Percentiles rank a stretch among this genome's conserved stretches.
Conservation (phyloP, 2,797 vertebrate species). For the Myiotriccus ornatus region DNA sequence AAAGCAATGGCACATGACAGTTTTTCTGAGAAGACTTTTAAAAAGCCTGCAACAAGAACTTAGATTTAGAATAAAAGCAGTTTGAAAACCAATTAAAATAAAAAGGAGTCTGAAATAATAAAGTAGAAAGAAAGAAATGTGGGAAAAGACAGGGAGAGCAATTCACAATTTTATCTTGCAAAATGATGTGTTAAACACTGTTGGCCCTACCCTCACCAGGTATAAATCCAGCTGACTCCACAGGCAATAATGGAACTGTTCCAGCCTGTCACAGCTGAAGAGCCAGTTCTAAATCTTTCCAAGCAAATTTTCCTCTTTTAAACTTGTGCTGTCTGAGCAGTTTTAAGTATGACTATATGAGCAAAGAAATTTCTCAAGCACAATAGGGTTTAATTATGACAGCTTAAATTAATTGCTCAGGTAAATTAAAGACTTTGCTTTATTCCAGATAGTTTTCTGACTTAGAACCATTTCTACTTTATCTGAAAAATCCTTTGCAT, state of each 20-base stretch:
- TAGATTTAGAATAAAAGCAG: background rate
- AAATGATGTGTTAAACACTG: background rate
- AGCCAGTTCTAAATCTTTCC: slow-evolving; percentile 7
- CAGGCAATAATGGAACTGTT: background rate
- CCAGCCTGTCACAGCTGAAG: slow-evolving; percentile 3
- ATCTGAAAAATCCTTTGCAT: background rate
- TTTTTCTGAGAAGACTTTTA: background rate
- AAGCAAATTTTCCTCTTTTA: background rate
- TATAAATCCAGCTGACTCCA: slow-evolving; percentile 4
- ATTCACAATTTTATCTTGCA: background rate
- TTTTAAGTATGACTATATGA: background rate
- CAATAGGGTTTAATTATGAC: background rate
- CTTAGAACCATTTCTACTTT: background rate
- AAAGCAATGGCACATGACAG: background rate
- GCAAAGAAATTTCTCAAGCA: background rate
- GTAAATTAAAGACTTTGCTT: background rate
- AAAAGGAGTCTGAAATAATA: background rate
- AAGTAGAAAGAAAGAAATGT: background rate
- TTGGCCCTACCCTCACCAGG: background rate
- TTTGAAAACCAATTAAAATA: background rate
- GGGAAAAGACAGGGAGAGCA: background rate
- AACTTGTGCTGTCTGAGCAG: background rate
- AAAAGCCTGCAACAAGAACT: background rate
- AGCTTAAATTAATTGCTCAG: background rate
- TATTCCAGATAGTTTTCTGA: background rate